Percentiles rank a stretch among this genome's conserved stretches.
These are phyloP conservation scores for Telmatherina bonti DNA, from an alignment of 2,797 vertebrate species.

Conservation along the genomic window DNA sequence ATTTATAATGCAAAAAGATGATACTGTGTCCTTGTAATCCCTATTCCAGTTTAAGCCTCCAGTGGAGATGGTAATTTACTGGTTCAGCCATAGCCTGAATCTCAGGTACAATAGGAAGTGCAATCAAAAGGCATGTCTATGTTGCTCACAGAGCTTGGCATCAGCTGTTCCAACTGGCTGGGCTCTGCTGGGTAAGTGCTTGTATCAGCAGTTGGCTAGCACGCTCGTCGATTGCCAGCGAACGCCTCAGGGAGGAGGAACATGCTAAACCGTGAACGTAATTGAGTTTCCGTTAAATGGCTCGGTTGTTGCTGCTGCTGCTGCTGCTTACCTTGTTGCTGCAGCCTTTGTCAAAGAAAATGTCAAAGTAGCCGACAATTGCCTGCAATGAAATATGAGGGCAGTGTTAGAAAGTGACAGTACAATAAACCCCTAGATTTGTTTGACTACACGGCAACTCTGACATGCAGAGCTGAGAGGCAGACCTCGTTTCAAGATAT, in stretches of 20 bases:
- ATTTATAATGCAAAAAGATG: constrained; percentile 23
- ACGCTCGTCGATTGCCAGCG: constrained; percentile 68
- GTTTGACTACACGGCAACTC: constrained; percentile 65
- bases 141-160: constrained; percentile 62
- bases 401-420: constrained; percentile 76
- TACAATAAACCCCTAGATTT: constrained; percentile 71
- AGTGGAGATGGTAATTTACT: constrained; percentile 27
- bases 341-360: constrained; percentile 94
- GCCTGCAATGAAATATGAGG: constrained; percentile 87
- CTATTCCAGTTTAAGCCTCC: constrained; percentile 9
- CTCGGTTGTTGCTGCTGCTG: constrained; percentile 52
- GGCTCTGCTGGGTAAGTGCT: constrained; percentile 75
- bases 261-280: constrained; percentile 76
- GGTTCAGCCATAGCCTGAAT: constrained; percentile 34
- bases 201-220: constrained; percentile 81
- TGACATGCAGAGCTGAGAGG: constrained; percentile 22
- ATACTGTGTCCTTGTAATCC: constrained; percentile 9
- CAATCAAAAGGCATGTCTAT: constrained; percentile 52
- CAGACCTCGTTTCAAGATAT: constrained; percentile 17
- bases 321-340: constrained; percentile 87
- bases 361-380: constrained; percentile 95
- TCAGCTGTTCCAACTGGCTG: constrained; percentile 68
- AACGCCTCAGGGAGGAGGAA: constrained; percentile 79
- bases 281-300: constrained; percentile 81
- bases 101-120: constrained; percentile 55